These are phyloP conservation scores for Synergus itoensis DNA, from an alignment of 2,888 invertebrate species.

Conservation along the genomic window DNA sequence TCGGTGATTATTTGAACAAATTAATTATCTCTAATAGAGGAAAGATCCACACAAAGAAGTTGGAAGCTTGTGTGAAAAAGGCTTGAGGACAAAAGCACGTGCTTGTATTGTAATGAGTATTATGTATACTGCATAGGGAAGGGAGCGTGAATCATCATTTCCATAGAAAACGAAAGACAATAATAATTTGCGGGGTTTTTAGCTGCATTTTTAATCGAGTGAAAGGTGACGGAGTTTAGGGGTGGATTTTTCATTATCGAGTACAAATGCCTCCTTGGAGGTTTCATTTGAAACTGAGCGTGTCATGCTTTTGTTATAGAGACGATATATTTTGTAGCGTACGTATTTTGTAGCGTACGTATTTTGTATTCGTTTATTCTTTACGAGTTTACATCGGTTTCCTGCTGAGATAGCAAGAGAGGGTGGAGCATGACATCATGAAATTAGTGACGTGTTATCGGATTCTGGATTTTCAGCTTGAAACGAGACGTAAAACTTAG, in stretches of 20 bases:
- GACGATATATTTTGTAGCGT: no score
- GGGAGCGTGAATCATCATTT: slow-evolving; percentile 53
- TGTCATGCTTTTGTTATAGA: background rate
- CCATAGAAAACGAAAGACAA: slow-evolving; percentile 54
- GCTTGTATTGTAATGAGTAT: background rate
- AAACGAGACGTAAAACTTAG: slow-evolving; percentile 52
- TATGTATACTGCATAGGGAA: slow-evolving; percentile 4
- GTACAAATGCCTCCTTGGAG: background rate
- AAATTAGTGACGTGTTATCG: slow-evolving; percentile 52
- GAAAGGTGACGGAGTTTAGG: background rate
- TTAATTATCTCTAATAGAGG: background rate
- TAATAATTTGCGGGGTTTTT: slow-evolving; percentile 52
- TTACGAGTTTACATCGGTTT: slow-evolving; percentile 47
- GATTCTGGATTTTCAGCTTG: slow-evolving; percentile 45
- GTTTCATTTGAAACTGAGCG: background rate
- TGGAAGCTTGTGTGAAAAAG: background rate
- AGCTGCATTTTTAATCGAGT: slow-evolving; percentile 33
- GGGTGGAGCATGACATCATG: slow-evolving; percentile 50
- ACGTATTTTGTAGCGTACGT: background rate
- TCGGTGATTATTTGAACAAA: background rate
- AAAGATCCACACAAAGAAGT: background rate
- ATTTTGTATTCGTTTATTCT: background rate
- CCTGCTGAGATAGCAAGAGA: slow-evolving; percentile 51
- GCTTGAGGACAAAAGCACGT: background rate
- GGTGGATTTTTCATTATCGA: background rate